Evolutionary conservation across 2,888 invertebrate genomes (phyloP), one percentile per base, ranked within the genome.

Genomic region (Barypeithes pellucidus): DNA sequence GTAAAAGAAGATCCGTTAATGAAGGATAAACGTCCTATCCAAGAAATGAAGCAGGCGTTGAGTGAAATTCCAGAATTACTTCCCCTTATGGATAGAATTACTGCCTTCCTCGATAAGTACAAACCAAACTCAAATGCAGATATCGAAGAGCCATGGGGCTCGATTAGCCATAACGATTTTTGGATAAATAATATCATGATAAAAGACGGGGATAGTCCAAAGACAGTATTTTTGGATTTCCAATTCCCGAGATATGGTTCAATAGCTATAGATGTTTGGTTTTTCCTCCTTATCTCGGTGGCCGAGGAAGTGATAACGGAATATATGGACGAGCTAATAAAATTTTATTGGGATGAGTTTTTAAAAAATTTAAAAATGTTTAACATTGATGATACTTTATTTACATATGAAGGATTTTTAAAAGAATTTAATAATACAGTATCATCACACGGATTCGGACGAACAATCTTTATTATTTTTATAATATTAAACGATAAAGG

Each of bases 141-240:
- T 18, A 12, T 20, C 3, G 22, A 33, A 11, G 73, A 75, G 39
- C 73, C 75, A n/a, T 75, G 76, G 76, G 66, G 63, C 5, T 50
- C 73, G 0, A 68, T 72, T 7, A 1, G 57, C 2, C 76, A 76
- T 22, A n/a, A 52, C 33, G 76, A 76, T 39, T 72, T 76, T 43
- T 76, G 76, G 76, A 60, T 71, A 24, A 76, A 76, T 59, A 76
- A 76, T 50, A 65, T 76, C 22, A 74, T 74, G 76, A 33, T 72
- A 9, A 76, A 67, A 36, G 52, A 45, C 14, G 72, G 22, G 12
- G 33, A 41, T 47, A 9, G 29, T 39, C 36, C 60, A 11, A 73
- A 75, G 24, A 47, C 59, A 12, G 67, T 65, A 7, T 68, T 75
- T 45, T 24, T 75, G n/a, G 70, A 70, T 33, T 52, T 70, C 9